phyloP scores from a whole-genome alignment of 2,113 vertebrate genomes.

The Psephotus haematonotus region DNA sequence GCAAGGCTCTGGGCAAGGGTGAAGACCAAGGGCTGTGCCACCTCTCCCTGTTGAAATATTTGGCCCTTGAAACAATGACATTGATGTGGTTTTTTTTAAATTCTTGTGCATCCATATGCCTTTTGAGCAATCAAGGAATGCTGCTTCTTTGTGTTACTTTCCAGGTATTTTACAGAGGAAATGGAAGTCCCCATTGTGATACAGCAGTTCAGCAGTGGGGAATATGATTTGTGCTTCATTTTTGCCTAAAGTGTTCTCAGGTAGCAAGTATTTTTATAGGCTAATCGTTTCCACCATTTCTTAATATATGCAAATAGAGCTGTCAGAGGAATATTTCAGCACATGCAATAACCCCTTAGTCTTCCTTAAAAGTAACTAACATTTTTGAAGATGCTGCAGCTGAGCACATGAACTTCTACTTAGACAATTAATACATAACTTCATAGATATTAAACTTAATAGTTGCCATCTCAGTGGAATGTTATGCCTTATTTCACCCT shows the following conservation, averaged over 20 bases:
- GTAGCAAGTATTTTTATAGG: background rate
- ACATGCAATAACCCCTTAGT: background rate
- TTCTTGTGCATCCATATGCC: background rate
- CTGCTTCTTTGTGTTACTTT: background rate
- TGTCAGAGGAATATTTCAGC: background rate
- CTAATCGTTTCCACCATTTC: background rate
- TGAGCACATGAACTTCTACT: background rate
- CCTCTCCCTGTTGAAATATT: background rate
- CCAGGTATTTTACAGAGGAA: background rate
- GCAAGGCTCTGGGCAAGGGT: background rate
- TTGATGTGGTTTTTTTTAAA: background rate
- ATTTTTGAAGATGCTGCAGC: background rate
- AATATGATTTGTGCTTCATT: background rate
- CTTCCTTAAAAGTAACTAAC: background rate
- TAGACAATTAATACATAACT: background rate
- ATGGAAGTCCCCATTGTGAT: background rate
- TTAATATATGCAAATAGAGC: background rate
- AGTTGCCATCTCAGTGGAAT: background rate
- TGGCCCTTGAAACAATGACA: background rate
- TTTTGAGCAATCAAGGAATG: background rate
- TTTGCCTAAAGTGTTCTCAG: background rate
- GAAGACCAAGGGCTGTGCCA: background rate
- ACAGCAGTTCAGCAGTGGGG: fast-evolving
- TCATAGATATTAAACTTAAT: background rate
- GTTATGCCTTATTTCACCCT: background rate